Base-by-base conservation (phyloP, 2,888 invertebrate species). In the Athrips mouffetella region DNA sequence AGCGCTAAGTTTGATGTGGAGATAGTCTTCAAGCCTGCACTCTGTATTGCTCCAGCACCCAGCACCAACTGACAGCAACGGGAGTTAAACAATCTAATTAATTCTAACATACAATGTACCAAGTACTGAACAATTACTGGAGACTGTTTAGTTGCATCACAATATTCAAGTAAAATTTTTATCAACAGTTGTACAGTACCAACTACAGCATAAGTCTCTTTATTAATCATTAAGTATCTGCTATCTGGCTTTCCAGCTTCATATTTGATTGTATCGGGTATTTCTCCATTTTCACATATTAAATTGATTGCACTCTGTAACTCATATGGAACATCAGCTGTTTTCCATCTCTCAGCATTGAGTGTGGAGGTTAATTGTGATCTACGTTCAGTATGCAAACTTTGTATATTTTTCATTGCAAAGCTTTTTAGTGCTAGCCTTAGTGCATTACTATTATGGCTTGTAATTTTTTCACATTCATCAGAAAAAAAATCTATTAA, bases 41-140 rank as follows among this genome's bases (percentile, higher is more conserved):
- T 94, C 69, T 96, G 95, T 70, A 99, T 91, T 4, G 99, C 99
- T 35, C 98, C 98, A 31, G 98, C 99, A 35, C 98, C 99, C 48
- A 99, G 89, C 47, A 99, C 96, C 61, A 99, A 89, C 76, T 98
- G 98, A 80, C 97, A 98, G 63, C 94, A 94, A 50, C 94, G 91
- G 3, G 96, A 96, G 82, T 96, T 96, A 67, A 95, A 96, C 61
- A 95, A 92, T 68, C 96, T 92, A 56, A 98, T 86, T 46, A 98
- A 84, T 76, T 98, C 98, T n/a, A 96, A 91, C 62, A 98, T 91
- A 72, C 96, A 92, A 53, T 95, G 91, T 31, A 96, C 93, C 55
- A 97, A 90, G 58, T 94, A 94, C 51, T 94, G 92, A 15, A 96
- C 93, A 46, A 96, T 90, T 16, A 94, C 90, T n/a, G 94, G 92